A percentile compares a stretch with the other conserved stretches of the same genome.
phyloP scores from a whole-genome alignment of 2,888 invertebrate species.

The Melolontha melolontha region DNA sequence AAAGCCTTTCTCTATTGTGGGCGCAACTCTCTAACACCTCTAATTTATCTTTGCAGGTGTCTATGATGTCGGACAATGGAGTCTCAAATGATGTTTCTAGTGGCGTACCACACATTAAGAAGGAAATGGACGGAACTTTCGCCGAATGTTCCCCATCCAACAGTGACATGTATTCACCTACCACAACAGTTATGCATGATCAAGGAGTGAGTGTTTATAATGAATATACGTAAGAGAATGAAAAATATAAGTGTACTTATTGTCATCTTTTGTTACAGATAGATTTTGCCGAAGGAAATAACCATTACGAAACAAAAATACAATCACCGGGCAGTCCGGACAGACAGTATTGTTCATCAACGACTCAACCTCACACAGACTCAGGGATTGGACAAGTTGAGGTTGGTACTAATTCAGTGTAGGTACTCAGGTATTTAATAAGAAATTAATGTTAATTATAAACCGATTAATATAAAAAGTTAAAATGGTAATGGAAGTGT shows the following conservation, averaged over 20 bases:
- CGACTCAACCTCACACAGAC: slow-evolving; percentile 78
- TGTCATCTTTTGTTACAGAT: slow-evolving; percentile 58
- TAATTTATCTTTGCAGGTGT: slow-evolving; percentile 68
- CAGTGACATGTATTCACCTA: slow-evolving; percentile 69
- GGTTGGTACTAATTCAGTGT: slow-evolving; percentile 59
- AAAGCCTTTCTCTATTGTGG: neutral
- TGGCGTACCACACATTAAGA: slow-evolving; percentile 65
- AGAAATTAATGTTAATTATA: too few relatives aligned
- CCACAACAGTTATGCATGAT: slow-evolving; percentile 67
- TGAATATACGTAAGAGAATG: too few relatives aligned
- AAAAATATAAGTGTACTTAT: slow-evolving; percentile 1
- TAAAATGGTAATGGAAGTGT: neutral
- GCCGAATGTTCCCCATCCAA: slow-evolving; percentile 68
- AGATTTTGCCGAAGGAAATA: slow-evolving; percentile 61
- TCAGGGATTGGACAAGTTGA: slow-evolving; percentile 67
- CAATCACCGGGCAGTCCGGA: slow-evolving; percentile 84
- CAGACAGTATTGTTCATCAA: slow-evolving; percentile 91
- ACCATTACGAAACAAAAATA: slow-evolving; percentile 71
- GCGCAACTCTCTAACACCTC: neutral
- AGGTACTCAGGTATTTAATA: too few relatives aligned
- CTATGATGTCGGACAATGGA: slow-evolving; percentile 75
- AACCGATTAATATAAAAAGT: neutral
- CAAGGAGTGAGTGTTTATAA: slow-evolving; percentile 59
- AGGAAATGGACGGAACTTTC: slow-evolving; percentile 68
- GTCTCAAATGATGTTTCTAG: slow-evolving; percentile 56